These are phyloP conservation scores for Oryzias melastigma DNA, from an alignment of 2,113 vertebrate species.

Conservation along the genomic window DNA sequence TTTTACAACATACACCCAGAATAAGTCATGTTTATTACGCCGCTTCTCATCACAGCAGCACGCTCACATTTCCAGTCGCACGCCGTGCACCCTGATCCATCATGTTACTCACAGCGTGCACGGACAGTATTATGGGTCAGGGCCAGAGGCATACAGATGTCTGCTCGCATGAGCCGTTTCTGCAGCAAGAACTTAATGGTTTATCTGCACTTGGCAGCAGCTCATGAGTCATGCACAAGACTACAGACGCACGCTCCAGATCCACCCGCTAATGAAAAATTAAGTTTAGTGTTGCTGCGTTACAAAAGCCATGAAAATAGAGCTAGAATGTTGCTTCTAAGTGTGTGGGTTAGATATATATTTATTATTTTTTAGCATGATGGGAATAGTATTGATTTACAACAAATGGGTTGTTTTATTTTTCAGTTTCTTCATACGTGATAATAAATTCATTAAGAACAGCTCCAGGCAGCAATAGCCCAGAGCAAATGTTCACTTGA, in stretches of 20 bases:
- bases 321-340: constrained; percentile 6
- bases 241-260: constrained; percentile 10
- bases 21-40: neutral
- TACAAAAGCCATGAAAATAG: constrained; percentile 31
- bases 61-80: constrained; percentile 6
- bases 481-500: too few relatives aligned
- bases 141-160: constrained; percentile 45
- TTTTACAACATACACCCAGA: neutral
- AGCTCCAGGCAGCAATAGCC: too few relatives aligned
- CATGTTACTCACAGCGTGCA: constrained; percentile 26
- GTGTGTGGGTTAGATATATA: constrained; percentile 9
- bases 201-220: constrained; percentile 45
- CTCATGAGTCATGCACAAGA: constrained; percentile 42
- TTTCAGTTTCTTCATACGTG: too few relatives aligned
- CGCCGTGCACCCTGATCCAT: constrained; percentile 22
- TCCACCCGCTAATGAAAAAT: constrained; percentile 17
- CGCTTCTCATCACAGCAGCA: constrained; percentile 1
- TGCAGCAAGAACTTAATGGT: constrained; percentile 33
- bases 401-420: too few relatives aligned
- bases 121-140: constrained; percentile 38
- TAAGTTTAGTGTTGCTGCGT: constrained; percentile 42
- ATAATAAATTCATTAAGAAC: too few relatives aligned
- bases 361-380: constrained; percentile 10
- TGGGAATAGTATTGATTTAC: too few relatives aligned
- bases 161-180: constrained; percentile 44